Percentiles rank a stretch among this genome's conserved stretches.
Conservation (phyloP, 2,888 invertebrate genomes). For the Drosophila eohydei region DNA sequence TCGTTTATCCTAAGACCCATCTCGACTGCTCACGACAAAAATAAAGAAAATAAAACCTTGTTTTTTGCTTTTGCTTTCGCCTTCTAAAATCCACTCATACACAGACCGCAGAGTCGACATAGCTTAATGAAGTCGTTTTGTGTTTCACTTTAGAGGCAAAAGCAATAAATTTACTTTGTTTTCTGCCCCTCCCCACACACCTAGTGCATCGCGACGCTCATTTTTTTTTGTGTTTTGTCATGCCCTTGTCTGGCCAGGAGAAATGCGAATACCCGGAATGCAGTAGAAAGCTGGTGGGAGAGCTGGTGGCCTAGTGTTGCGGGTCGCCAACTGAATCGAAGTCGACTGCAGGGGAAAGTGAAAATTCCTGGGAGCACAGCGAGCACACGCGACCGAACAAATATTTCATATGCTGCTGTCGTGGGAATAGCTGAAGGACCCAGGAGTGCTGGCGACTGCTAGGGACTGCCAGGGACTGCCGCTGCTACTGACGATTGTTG, state of each 20-base stretch:
- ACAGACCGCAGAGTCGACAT: constrained; percentile 59
- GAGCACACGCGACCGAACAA: constrained; percentile 35
- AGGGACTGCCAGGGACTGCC: neutral
- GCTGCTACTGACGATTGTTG: constrained; percentile 40
- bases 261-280: constrained; percentile 63
- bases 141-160: constrained; percentile 71
- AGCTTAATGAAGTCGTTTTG: constrained; percentile 80
- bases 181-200: constrained; percentile 25
- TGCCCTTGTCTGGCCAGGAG: constrained; percentile 48
- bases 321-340: constrained; percentile 24
- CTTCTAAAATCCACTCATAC: constrained; percentile 15
- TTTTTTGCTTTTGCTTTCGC: constrained; percentile 23
- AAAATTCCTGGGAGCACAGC: constrained; percentile 65
- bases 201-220: constrained; percentile 36
- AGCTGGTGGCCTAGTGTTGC: constrained; percentile 17
- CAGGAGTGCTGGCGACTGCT: neutral
- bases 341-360: constrained; percentile 63
- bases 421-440: constrained; percentile 7
- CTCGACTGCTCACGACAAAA: constrained; percentile 7
- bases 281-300: constrained; percentile 31
- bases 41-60: constrained; percentile 4
- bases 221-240: constrained; percentile 1
- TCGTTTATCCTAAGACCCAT: constrained; percentile 2
- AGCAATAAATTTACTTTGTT: constrained; percentile 73
- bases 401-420: constrained; percentile 62